Evolutionary conservation across 2,797 vertebrate genomes (phyloP).

Genomic region (Poeciliopsis infans): DNA sequence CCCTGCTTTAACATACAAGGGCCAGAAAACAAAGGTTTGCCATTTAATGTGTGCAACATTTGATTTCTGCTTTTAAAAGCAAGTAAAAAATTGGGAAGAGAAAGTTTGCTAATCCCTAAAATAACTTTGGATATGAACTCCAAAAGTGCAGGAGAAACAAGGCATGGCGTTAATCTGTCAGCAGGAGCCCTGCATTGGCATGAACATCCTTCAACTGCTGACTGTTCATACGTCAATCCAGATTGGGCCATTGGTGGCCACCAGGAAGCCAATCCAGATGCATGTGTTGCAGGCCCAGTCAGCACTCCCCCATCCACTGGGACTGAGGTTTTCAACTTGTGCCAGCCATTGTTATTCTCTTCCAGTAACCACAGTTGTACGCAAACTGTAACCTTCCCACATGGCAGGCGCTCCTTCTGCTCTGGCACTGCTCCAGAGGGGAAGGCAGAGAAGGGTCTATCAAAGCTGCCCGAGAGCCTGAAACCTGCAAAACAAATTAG

Average conservation of each 20-base stretch:
- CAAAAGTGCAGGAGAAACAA: constrained; percentile 42
- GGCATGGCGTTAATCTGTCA: constrained; percentile 68
- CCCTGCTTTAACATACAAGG: not conserved
- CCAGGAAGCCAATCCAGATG: constrained; percentile 83
- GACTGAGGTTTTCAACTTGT: constrained; percentile 76
- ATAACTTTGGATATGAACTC: constrained; percentile 63
- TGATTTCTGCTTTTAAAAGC: not conserved
- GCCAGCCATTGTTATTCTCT: constrained; percentile 85
- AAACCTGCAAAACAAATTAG: constrained; percentile 77
- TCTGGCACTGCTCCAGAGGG: constrained; percentile 74
- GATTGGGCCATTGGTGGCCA: constrained; percentile 67
- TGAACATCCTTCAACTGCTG: constrained; percentile 74
- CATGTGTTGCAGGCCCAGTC: constrained; percentile 67
- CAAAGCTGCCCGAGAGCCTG: constrained; percentile 54
- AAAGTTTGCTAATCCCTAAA: constrained; percentile 18
- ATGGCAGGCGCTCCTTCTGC: constrained; percentile 60
- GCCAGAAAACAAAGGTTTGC: not conserved
- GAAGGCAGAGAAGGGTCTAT: constrained; percentile 61
- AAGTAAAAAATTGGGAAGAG: not conserved
- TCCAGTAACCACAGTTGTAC: constrained; percentile 76
- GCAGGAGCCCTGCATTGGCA: constrained; percentile 52
- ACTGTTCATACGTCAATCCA: constrained; percentile 75
- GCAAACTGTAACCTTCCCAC: constrained; percentile 82
- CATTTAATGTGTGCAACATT: not conserved
- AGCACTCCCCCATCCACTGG: constrained; percentile 66